Evolutionary conservation across 1,140 invertebrate species (phyloP), one percentile per base, ranked within the genome.

Genomic region (Rhizoglyphus robini): DNA sequence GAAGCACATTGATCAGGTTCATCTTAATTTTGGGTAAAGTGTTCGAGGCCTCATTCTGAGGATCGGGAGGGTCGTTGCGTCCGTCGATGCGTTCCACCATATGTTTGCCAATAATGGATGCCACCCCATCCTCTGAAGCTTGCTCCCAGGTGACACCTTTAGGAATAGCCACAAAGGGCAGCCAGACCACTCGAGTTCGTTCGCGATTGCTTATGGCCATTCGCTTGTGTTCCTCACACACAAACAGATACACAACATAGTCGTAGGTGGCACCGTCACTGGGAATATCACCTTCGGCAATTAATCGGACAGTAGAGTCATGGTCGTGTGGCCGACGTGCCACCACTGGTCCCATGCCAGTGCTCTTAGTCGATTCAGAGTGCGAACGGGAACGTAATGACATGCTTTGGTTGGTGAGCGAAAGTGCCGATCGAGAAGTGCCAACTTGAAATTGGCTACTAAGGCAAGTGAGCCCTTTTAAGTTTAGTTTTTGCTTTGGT

Each of bases 211-310:
- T 34, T n/a, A 60, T 60, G n/a, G 58, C 58, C 2, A 60, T 60
- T 23, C 58, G 58, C 23, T 60, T 27, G 29, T 60, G 58, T n/a
- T 60, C 13, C 15, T 15, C 15, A 27, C 58, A 60, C n/a, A 60
- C n/a, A 8, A 60, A 23, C 13, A 34, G 27, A 60, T 38, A 60
- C 15, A 60, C n/a, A 32, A 60, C 36, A 27, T 32, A 60, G 29
- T 60, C 58, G 36, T 41, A 18, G 18, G 36, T 41, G 36, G 18
- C 36, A 41, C 18, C 18, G 18, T 41, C 18, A 11, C 8, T 8
- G 8, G 36, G 36, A 11, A 41, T 41, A 11, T 41, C 36, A 41
- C 36, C 36, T 18, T 41, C 36, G 8, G 36, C 36, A 8, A 41
- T 11, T 18, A 41, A 41, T 41, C 8, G 18, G 8, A 18, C 8